Base-by-base conservation (phyloP, 2,888 invertebrate genomes). In the Oscheius sp. region DNA sequence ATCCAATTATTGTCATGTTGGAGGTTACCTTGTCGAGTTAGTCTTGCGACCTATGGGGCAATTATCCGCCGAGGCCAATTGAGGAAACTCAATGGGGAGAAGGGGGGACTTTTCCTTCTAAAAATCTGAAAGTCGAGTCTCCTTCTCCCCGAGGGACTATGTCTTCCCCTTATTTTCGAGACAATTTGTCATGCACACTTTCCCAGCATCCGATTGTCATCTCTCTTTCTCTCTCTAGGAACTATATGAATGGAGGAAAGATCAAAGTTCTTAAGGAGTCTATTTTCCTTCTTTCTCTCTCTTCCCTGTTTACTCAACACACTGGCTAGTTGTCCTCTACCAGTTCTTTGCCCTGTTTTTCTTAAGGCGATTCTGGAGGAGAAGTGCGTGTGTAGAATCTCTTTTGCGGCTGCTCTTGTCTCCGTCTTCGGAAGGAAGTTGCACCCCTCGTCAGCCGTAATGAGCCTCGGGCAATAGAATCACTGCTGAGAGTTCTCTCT, bases 111-210 rank as follows among this genome's bases (percentile, higher is more conserved):
- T 37, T 23, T 12, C 39, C 20, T 57, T 15, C 29, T 17, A 25
- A 25, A 23, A 20, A 45, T 29, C 39, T 25, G n/a, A 17, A 17
- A 45, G 17, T 64, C 31, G 15, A 39, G 34, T 34, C 37, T 17
- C 37, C 4, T 55, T 6, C 23, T 10, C 17, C 45, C 45, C 61
- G 27, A n/a, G 25, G 61, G 61, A 45, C 20, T 27, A n/a, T 12
- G 27, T 17, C 55, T 29, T 45, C 61, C 31, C 31, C 55, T 45
- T 61, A 57, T 57, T 57, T 57, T 23, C 37, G 37, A 57, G 57
- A 57, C 45, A 61, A 42, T 61, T 61, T 61, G 61, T 61, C 61
- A 61, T 61, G 61, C 45, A 45, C 61, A 61, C 61, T 61, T 61
- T 61, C 61, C 45, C 61, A 45, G 29, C 29, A 33, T 34, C 37